Percentiles rank a stretch among this genome's conserved stretches.
Evolutionary conservation across 2,888 invertebrate genomes (phyloP).

Genomic region (Hedychridium roseum): DNA sequence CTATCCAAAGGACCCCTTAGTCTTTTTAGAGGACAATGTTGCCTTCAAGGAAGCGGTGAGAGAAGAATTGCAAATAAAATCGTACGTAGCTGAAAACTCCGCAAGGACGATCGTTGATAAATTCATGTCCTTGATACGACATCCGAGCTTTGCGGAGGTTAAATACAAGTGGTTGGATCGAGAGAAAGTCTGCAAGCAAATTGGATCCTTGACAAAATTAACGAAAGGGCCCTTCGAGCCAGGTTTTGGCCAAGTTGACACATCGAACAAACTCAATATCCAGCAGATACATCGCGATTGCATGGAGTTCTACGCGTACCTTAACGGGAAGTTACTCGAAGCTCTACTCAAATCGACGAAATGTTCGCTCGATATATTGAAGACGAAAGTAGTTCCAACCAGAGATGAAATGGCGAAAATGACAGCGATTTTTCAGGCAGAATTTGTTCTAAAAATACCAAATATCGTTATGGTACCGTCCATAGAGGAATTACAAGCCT

Average conservation of each 20-base stretch:
- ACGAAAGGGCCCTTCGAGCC: constrained; percentile 66
- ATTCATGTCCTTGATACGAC: constrained; percentile 73
- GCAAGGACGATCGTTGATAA: constrained; percentile 81
- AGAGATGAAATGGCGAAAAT: constrained; percentile 22
- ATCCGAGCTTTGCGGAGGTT: constrained; percentile 68
- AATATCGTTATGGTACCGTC: constrained; percentile 70
- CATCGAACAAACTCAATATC: constrained; percentile 69
- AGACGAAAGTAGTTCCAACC: constrained; percentile 66
- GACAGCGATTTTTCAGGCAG: constrained; percentile 68
- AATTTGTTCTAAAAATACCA: constrained; percentile 74
- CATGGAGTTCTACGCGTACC: constrained; percentile 82
- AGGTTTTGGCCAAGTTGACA: constrained; percentile 73
- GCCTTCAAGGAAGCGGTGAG: constrained; percentile 67
- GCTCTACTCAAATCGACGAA: constrained; percentile 79
- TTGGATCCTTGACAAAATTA: constrained; percentile 68
- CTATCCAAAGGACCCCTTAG: constrained; percentile 69
- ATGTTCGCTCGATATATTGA: constrained; percentile 76
- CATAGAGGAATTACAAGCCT: constrained; percentile 76
- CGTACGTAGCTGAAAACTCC: constrained; percentile 76
- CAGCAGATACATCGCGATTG: constrained; percentile 74
- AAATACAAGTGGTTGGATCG: constrained; percentile 74
- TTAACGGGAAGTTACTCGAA: constrained; percentile 78
- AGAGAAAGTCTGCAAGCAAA: constrained; percentile 70
- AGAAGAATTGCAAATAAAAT: constrained; percentile 68
- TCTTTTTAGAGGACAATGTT: constrained; percentile 73